Conservation (phyloP, 1,140 invertebrate genomes). For the Propsilocerus akamusi region DNA sequence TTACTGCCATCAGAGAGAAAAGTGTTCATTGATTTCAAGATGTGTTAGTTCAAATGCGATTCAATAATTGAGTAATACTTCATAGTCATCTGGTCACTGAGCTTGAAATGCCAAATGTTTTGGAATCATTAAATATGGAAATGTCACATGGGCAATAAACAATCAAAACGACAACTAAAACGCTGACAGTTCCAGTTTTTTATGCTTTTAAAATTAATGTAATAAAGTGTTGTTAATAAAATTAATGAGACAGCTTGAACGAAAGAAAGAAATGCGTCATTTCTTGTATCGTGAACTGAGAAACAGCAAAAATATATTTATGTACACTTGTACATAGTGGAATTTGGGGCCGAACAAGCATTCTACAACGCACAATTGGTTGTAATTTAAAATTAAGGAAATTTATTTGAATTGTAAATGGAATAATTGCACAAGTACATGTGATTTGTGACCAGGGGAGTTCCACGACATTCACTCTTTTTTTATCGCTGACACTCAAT, state of each 20-base stretch:
- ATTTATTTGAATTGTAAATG: neutral
- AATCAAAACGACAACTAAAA: neutral
- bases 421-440: slow-evolving; percentile 3
- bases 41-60: too few species aligned
- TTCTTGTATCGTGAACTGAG: too few species aligned
- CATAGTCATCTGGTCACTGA: neutral
- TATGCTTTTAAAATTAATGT: neutral
- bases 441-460: too few species aligned
- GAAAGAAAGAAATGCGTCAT: neutral
- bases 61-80: neutral
- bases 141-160: neutral
- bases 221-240: neutral
- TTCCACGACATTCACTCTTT: too few species aligned
- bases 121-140: too few species aligned
- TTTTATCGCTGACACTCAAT: too few species aligned
- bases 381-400: neutral
- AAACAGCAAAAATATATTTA: too few species aligned
- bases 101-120: neutral
- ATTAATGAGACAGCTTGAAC: neutral
- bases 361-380: neutral
- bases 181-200: neutral
- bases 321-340: too few species aligned
- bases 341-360: neutral
- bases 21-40: too few species aligned
- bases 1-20: too few species aligned